Evolutionary conservation across 2,888 invertebrate genomes (phyloP).

Genomic region (Orthosia cruda): DNA sequence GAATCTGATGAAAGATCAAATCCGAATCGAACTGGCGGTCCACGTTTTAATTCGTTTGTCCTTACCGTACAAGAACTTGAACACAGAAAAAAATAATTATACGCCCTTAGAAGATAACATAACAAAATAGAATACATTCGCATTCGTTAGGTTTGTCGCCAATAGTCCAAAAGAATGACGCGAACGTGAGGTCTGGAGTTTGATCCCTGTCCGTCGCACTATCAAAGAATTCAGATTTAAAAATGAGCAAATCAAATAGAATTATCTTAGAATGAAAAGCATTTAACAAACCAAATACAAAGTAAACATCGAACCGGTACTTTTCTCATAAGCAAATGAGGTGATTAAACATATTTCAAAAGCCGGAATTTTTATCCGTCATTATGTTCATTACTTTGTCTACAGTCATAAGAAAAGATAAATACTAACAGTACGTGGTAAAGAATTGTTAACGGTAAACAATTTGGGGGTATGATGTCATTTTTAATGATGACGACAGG

Average conservation of each 20-base stretch:
- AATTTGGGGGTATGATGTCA: constrained; percentile 43
- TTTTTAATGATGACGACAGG: constrained; percentile 41
- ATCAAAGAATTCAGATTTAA: too few relatives aligned
- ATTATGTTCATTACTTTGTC: constrained; percentile 9
- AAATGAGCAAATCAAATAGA: background rate
- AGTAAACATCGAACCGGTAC: constrained; percentile 6
- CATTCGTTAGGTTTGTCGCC: too few relatives aligned
- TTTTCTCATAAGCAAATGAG: constrained; percentile 5
- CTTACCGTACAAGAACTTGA: too few relatives aligned
- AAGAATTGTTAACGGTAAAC: constrained; percentile 28
- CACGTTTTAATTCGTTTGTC: too few relatives aligned
- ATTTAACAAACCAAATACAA: constrained; percentile 5
- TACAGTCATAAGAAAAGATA: constrained; percentile 34
- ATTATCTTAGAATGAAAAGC: background rate
- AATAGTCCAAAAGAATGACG: too few relatives aligned
- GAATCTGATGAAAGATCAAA: too few relatives aligned
- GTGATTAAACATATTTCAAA: constrained; percentile 25
- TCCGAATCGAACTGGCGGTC: too few relatives aligned
- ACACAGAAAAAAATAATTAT: too few relatives aligned
- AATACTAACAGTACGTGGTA: constrained; percentile 12
- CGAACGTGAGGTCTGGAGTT: too few relatives aligned
- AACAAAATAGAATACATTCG: too few relatives aligned
- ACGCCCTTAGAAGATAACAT: too few relatives aligned
- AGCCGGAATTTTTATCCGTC: constrained; percentile 22
- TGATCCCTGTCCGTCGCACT: too few relatives aligned